Base-by-base conservation (phyloP, 2,888 invertebrate genomes). In the Nomada hirtipes region DNA sequence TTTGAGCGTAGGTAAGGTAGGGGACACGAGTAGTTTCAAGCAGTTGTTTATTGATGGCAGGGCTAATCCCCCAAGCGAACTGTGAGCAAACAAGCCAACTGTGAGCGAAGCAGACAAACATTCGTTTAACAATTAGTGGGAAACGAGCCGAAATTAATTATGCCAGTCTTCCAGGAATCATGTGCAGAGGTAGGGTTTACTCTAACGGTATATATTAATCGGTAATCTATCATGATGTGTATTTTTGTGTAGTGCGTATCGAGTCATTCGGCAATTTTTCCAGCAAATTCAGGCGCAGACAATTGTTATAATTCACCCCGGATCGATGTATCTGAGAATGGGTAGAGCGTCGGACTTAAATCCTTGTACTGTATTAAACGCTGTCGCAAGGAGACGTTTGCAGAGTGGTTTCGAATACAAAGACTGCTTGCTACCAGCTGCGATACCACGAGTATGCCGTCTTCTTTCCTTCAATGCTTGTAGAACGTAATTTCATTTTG, bases 281-380 rank as follows among this genome's bases (percentile, higher is more conserved):
- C 94, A 96, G 94, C 96, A 96, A 93, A 96, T 97, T 84, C 96
- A 97, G 89, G 96, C 97, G 0, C 97, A 97, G 90, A 96, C 97
- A 80, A 97, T 98, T 59, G 97, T 99, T 79, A 97, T 99, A n/a
- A 98, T 99, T 75, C 98, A 99, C 92, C 98, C 99, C 26, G 99
- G 99, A 10, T 99, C 98, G 0, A 95, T 97, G 65, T 97, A 98
- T 93, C 95, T 99, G 36, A 95, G 98, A 82, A 97, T 99, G 91
- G 99, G 99, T 0, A 94, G 98, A 89, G 98, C 98, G 1, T 98
- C 98, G 0, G 99, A 99, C 93, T 94, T 98, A 3, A 96, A 97
- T 92, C 99, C 99, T 13, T 95, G 97, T 74, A 97, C 97, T 53
- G 95, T 98, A 77, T 95, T 98, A 0, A 98, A 99, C 94, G 98